Evolutionary conservation across 2,113 vertebrate genomes (phyloP), one percentile per base, ranked within the genome.

Genomic region (Cebus imitator): DNA sequence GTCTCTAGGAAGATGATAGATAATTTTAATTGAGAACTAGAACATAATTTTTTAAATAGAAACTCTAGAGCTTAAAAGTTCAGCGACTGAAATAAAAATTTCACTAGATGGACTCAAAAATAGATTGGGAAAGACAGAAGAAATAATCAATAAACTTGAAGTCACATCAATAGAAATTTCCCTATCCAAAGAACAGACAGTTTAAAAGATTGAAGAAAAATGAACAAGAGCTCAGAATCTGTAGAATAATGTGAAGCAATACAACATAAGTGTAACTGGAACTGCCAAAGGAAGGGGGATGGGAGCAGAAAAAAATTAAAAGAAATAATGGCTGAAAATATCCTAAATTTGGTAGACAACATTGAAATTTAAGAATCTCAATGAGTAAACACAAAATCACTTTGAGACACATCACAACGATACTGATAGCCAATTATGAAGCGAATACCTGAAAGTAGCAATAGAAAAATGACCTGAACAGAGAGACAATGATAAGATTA

Each of bases 31-130:
- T 81, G 52, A 91, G 27, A 83, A 18, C 45, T 79, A 57, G 50
- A 84, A 91, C 79, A 43, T 48, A 55, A 76, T 73, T 97, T 88
- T n/a, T n/a, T 87, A 90, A 86, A 82, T 66, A 73, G 79, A 89
- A 89, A 92, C 57, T 89, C 16, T 58, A 66, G 55, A 92, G 13
- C n/a, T 92, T 57, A 27, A 45, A 94, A 88, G 35, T 85, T 79
- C 1, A 91, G 3, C 43, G 87, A 66, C 37, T 52, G 35, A 70
- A 82, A 72, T 72, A 57, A 80, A 90, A 20, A 75, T 84, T 68
- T 68, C 37, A 94, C 30, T 79, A 64, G 23, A 57, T 64, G 20
- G 13, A 48, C 6, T 78, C 32, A 93, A 40, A 85, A 68, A 27
- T 45, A 55, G 55, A 57, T 66, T 91, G n/a, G 11, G 52, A 72